Conservation (phyloP, 2,888 invertebrate genomes). For the Macaria liturata region DNA sequence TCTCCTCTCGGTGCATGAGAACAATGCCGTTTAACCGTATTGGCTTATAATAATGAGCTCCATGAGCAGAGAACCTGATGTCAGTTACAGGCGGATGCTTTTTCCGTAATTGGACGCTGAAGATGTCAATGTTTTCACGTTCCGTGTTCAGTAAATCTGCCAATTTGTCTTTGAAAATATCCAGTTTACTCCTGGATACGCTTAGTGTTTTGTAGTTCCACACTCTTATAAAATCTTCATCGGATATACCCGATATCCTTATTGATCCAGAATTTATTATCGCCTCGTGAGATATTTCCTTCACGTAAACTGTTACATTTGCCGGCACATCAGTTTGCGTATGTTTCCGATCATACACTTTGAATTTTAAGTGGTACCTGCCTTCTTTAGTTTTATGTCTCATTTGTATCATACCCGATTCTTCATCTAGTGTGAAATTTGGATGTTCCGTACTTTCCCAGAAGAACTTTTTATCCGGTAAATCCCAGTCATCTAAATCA, state of each 20-base stretch:
- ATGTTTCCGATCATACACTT: conserved; percentile 96
- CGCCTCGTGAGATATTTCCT: conserved; percentile 97
- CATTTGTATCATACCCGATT: conserved; percentile 98
- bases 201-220: conserved; percentile 96
- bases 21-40: conserved; percentile 97
- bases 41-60: conserved; percentile 97
- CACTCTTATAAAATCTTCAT: conserved; percentile 97
- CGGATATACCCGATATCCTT: conserved; percentile 95
- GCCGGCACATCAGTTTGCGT: conserved; percentile 97
- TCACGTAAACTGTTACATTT: conserved; percentile 97
- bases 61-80: conserved; percentile 96
- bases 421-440: conserved; percentile 93
- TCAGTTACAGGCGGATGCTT: conserved; percentile 95
- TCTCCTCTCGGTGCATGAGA: conserved; percentile 95
- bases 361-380: conserved; percentile 90
- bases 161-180: conserved; percentile 94
- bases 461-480: conserved; percentile 98
- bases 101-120: conserved; percentile 95
- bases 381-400: conserved; percentile 95
- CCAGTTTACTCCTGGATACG: conserved; percentile 93
- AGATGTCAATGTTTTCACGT: conserved; percentile 96
- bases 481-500: conserved; percentile 99
- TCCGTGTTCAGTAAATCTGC: conserved; percentile 93
- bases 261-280: conserved; percentile 98
- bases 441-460: conserved; percentile 95